These are phyloP conservation scores for Leptoclinus maculatus DNA, from an alignment of 2,797 vertebrate genomes.

Conservation along the genomic window DNA sequence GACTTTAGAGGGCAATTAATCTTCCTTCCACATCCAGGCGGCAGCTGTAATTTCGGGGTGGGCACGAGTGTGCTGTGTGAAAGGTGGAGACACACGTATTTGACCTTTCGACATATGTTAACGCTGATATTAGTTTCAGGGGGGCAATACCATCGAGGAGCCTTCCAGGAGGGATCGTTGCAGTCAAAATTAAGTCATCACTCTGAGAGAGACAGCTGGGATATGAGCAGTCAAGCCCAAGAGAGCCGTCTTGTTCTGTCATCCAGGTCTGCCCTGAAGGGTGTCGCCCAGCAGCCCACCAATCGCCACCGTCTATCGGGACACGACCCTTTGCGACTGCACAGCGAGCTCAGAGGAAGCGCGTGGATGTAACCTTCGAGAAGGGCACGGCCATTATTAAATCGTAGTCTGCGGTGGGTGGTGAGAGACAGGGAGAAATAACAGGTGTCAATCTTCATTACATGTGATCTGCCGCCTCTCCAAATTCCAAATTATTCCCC, in stretches of 20 bases:
- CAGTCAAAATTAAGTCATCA: slow-evolving; percentile 73
- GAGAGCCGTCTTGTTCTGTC: slow-evolving; percentile 51
- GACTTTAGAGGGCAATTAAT: slow-evolving; percentile 73
- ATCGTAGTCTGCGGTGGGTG: slow-evolving; percentile 50
- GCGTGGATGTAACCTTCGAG: slow-evolving; percentile 68
- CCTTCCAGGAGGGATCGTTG: slow-evolving; percentile 39
- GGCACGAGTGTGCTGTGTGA: slow-evolving; percentile 44
- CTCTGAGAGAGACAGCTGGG: slow-evolving; percentile 68
- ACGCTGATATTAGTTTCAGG: slow-evolving; percentile 64
- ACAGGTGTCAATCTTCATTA: slow-evolving; percentile 87
- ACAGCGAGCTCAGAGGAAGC: slow-evolving; percentile 33
- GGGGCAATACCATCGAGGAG: slow-evolving; percentile 44
- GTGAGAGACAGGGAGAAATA: slow-evolving; percentile 70
- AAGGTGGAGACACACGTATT: slow-evolving; percentile 62
- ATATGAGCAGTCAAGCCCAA: slow-evolving; percentile 62
- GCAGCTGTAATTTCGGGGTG: slow-evolving; percentile 58
- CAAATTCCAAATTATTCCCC: slow-evolving; percentile 84
- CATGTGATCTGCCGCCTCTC: slow-evolving; percentile 77
- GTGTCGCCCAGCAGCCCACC: slow-evolving; percentile 47
- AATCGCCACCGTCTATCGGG: slow-evolving; percentile 40
- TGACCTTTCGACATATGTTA: slow-evolving; percentile 73
- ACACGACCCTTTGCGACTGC: slow-evolving; percentile 53
- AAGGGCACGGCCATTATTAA: slow-evolving; percentile 74
- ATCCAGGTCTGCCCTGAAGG: slow-evolving; percentile 59
- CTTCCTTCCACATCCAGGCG: slow-evolving; percentile 59